These are phyloP conservation scores for Polymixis lichenea DNA, from an alignment of 2,888 invertebrate genomes.

Conservation along the genomic window DNA sequence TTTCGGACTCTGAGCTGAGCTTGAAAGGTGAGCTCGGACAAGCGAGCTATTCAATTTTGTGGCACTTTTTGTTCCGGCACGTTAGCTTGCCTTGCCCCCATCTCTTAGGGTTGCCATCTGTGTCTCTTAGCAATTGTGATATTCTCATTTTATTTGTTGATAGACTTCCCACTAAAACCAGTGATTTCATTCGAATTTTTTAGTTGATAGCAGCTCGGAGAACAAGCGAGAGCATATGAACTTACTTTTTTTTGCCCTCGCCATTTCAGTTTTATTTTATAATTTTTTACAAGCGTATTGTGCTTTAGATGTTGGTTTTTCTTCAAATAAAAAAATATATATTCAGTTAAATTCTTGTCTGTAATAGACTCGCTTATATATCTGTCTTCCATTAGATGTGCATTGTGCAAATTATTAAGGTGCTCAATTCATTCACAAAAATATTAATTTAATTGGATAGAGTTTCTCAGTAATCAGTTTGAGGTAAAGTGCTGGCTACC, in stretches of 20 bases:
- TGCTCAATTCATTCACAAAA: neutral
- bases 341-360: neutral
- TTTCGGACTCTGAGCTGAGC: constrained; percentile 83
- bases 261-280: constrained; percentile 6
- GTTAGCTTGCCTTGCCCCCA: constrained; percentile 69
- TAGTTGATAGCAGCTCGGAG: constrained; percentile 13
- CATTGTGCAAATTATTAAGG: neutral
- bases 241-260: constrained; percentile 5
- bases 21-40: constrained; percentile 87
- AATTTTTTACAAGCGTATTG: neutral
- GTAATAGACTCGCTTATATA: neutral
- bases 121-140: constrained; percentile 45
- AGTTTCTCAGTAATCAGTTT: neutral
- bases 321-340: neutral
- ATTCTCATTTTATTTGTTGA: constrained; percentile 5
- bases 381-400: neutral
- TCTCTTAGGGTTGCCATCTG: constrained; percentile 70
- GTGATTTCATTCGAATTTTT: constrained; percentile 3
- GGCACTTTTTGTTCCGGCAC: constrained; percentile 74
- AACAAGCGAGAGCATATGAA: neutral
- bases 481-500: neutral
- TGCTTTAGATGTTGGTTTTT: neutral
- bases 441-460: neutral
- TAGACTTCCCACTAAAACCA: neutral
- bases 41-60: constrained; percentile 75